Evolutionary conservation across 2,888 invertebrate species (phyloP), one percentile per base, ranked within the genome.

Genomic region (Holacanthella duospinosa): DNA sequence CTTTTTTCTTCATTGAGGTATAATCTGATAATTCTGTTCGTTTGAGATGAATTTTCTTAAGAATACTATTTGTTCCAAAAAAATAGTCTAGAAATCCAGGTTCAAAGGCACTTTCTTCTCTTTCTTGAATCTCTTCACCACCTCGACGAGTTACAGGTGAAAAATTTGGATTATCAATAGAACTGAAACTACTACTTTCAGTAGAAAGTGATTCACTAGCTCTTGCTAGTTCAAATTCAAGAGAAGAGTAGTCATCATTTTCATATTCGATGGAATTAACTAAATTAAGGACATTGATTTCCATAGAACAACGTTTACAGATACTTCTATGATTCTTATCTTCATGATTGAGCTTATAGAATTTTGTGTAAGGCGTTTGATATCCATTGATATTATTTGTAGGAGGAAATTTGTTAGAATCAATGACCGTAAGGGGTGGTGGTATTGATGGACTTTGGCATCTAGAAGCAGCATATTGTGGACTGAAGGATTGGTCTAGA

Each of bases 221-320:
- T 57, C 69, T 64, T 56, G 72, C 72, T n/a, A 66, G 56, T 57
- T 66, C 66, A 29, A 60, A 36, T 29, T 66, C 66, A 19, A 66
- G 44, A 16, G 66, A 66, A 28, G 57, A 60, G 25, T 53, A 60
- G 29, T 60, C 60, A 55, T 54, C 61, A 61, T 59, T 62, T 56
- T 29, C 58, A 36, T 26, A n/a, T 55, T 70, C 71, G 43, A 71
- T 71, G 43, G 72, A 69, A 55, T 72, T 72, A 53, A 72, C 71
- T 28, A 71, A 60, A 60, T 62, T 70, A 2, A 71, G 43, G 9
- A 72, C 55, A 29, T 66, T 68, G 12, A 72, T 70, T 60, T 72
- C 72, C 9, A 68, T 64, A 1, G 71, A 70, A 55, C 72, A 72
- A 25, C 72, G 44, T 48, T 68, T 69, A 56, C 72, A 72, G 28